Percentiles rank a stretch among this genome's conserved stretches.
Conservation (phyloP, 1,140 invertebrate species). For the Trichogramma pretiosum region DNA sequence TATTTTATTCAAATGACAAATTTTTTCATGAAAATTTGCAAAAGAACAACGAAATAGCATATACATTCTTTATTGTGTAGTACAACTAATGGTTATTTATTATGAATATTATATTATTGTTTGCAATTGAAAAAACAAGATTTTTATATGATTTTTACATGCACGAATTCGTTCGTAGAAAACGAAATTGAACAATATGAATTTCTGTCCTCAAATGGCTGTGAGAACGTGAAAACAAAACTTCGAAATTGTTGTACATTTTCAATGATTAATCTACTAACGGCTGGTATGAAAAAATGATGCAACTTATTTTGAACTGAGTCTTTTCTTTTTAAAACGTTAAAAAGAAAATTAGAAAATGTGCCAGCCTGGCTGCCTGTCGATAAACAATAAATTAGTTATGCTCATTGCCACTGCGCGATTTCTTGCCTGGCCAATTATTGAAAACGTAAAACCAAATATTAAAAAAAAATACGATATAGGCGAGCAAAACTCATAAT, state of each 20-base stretch:
- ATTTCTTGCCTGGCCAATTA: conserved; percentile 34
- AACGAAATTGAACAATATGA: conserved; percentile 2
- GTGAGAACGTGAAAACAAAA: conserved; percentile 30
- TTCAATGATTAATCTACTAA: no score
- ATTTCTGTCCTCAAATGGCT: conserved; percentile 31
- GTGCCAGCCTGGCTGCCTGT: no score
- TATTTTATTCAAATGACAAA: conserved; percentile 8
- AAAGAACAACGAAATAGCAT: not conserved
- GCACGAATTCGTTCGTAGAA: not conserved
- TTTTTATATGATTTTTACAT: not conserved
- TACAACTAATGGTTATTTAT: not conserved
- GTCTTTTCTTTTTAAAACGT: not conserved
- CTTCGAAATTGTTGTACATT: no score
- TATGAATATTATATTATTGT: conserved; percentile 2
- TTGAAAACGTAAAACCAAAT: conserved; percentile 22
- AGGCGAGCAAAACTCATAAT: not conserved
- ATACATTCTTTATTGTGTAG: no score
- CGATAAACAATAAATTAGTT: conserved; percentile 11
- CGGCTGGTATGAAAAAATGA: no score
- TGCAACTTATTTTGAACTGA: not conserved
- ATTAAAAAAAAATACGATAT: conserved; percentile 1
- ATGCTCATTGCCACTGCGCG: conserved; percentile 14
- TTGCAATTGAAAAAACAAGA: conserved; percentile 4
- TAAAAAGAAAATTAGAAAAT: conserved; percentile 10
- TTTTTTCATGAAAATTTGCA: not conserved